Evolutionary conservation across 2,113 vertebrate species (phyloP), one percentile per base, ranked within the genome.

Genomic region (Gymnorhina tibicen): DNA sequence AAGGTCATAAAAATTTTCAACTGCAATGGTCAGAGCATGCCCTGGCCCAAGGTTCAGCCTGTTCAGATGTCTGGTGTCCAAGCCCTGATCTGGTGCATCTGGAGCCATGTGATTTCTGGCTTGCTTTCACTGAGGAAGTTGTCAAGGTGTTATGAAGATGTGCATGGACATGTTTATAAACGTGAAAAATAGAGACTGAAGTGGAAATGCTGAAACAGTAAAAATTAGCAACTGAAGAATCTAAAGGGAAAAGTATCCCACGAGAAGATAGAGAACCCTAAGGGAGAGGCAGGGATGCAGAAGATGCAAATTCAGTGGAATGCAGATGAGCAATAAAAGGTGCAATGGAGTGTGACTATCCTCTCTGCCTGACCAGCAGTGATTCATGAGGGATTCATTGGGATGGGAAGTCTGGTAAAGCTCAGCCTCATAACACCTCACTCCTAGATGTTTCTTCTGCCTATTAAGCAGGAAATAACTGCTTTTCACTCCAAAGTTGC

Each of bases 161-260:
- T 20, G 13, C 32, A 46, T 46, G 33, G 13, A 12, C 13, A 6
- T 1, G 0, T 7, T 58, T 42, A 33, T 69, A 66, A 84, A 87
- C 0, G 0, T 52, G n/a, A 70, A 56, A 85, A 92, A 35, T 26
- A n/a, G 32, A 79, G 52, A 66, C 16, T 0, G 0, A 78, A 44
- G 16, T 35, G 10, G n/a, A 70, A 88, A 60, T n/a, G 22, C 58
- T 70, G 50, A 79, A 46, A 22, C 7, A 33, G 35, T 78, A 44
- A 72, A 70, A 72, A 37, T 41, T 21, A 70, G 14, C 2, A 9
- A 5, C 21, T 70, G 53, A 32, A 53, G 24, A 18, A 67, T 78
- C 13, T 42, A 39, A 53, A 77, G n/a, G 26, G 50, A 66, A 79
- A 92, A 74, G 20, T 30, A 39, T 18, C 37, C 13, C 24, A 18